Evolutionary conservation across 2,888 invertebrate species (phyloP).

Genomic region (Caenorhabditis plicata): DNA sequence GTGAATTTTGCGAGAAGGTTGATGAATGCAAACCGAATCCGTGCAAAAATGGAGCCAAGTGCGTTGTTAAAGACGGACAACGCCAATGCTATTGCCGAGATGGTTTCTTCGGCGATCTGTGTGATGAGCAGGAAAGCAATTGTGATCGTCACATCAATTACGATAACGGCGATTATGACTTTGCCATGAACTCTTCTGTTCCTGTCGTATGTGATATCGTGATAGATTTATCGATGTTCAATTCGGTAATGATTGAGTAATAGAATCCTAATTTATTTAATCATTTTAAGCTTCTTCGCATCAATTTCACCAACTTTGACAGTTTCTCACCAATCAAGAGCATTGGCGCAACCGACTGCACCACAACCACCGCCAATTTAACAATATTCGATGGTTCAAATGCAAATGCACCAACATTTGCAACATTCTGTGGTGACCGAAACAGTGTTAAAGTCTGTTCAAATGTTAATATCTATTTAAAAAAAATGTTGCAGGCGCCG

Average conservation of each 20-base stretch:
- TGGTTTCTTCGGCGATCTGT: conserved; percentile 50
- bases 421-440: conserved; percentile 38
- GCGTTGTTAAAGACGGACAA: background rate
- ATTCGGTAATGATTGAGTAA: too few species aligned
- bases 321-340: conserved; percentile 20
- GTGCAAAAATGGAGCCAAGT: conserved; percentile 16
- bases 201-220: conserved; percentile 19
- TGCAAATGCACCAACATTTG: conserved; percentile 25
- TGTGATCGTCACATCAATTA: conserved; percentile 31
- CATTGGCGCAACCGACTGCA: conserved; percentile 37
- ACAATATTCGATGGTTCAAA: conserved; percentile 41
- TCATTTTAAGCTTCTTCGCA: too few species aligned
- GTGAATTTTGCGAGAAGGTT: conserved; percentile 35
- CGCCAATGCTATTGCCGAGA: conserved; percentile 42
- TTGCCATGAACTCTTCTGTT: too few species aligned
- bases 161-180: conserved; percentile 18
- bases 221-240: conserved; percentile 12
- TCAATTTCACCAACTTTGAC: conserved; percentile 36
- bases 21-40: conserved; percentile 22
- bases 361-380: conserved; percentile 28
- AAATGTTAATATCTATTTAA: background rate
- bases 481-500: conserved; percentile 17
- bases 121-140: conserved; percentile 47
- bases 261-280: too few species aligned
- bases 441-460: conserved; percentile 14